phyloP scores from a whole-genome alignment of 2,797 vertebrate genomes.

The Phoeniculus purpureus region DNA sequence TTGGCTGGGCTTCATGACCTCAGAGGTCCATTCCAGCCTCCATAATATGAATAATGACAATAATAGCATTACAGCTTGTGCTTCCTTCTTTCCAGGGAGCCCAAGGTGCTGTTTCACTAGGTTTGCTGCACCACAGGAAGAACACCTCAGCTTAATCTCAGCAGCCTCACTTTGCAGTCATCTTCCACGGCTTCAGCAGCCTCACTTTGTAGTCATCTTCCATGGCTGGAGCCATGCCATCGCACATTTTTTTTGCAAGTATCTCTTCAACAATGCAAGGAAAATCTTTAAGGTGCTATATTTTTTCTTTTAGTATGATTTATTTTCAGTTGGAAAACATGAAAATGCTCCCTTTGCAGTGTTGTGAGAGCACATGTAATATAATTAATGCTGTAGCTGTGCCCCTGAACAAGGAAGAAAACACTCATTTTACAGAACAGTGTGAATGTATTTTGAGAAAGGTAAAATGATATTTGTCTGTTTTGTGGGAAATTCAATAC shows the following conservation, averaged over 20 bases:
- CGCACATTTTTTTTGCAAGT: background rate
- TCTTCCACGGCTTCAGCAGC: background rate
- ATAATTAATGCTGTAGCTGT: background rate
- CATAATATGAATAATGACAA: no score
- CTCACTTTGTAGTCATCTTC: background rate
- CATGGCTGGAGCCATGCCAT: background rate
- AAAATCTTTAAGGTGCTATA: background rate
- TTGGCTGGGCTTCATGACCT: no score
- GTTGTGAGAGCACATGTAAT: background rate
- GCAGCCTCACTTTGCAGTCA: background rate
- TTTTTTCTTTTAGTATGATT: background rate
- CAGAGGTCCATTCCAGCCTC: no score
- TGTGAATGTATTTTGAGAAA: conserved; percentile 1
- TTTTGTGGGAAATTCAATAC: conserved; percentile 32
- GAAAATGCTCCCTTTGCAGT: conserved; percentile 8
- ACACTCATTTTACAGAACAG: background rate
- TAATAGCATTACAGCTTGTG: background rate
- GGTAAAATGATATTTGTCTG: conserved; percentile 8
- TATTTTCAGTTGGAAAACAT: conserved; percentile 26
- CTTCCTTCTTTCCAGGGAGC: background rate
- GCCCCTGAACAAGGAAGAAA: background rate
- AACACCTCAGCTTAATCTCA: background rate
- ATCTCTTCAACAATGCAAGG: background rate
- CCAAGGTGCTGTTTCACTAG: background rate
- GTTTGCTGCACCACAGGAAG: background rate